Evolutionary conservation across 1,140 invertebrate genomes (phyloP), one percentile per base, ranked within the genome.

Genomic region (Drosophila suzukii): DNA sequence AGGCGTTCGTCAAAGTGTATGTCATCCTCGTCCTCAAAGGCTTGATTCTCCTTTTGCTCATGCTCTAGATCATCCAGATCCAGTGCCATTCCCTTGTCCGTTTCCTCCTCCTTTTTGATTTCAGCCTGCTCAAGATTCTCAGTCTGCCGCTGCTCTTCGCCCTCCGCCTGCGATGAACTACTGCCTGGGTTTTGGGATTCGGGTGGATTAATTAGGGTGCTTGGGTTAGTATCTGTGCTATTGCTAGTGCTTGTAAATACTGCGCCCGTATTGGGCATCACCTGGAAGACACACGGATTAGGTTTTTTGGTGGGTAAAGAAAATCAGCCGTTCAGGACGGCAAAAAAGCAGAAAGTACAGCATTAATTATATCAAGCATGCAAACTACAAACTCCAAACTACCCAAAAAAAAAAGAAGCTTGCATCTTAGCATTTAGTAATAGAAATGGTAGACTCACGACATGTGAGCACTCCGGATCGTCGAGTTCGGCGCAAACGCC

Each of bases 391-490:
- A 49, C 7, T 61, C 41, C 30, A 46, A 65, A 36, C 56, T 46
- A 63, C 24, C 11, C 39, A 66, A 56, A 66, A 27, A 66, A 51
- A 59, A 27, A 2, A 27, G n/a, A 58, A 41, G 39, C 67, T 51
- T 38, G 38, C 32, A 51, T 30, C 27, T 47, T 15, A 20, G 32
- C 11, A 61, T 47, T 51, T 38, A 62, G 38, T 51, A 36, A 44
- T 15, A 34, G 5, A 15, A n/a, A 58, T 44, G n/a, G n/a, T 51
- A 55, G 55, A 91, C 91, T 96, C 94, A 99, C 97, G 81, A 99
- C 95, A 93, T 99, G 98, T 7, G 97, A 97, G 89, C 96, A 97
- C 77, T 95, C 94, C 36, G 96, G 94, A 94, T 98, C 97, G 70
- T 96, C 95, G 46, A 96, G 92, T 61, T 95, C 93, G 47, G 95